phyloP scores from a whole-genome alignment of 1,140 invertebrate species.

The Drosophila ananassae region DNA sequence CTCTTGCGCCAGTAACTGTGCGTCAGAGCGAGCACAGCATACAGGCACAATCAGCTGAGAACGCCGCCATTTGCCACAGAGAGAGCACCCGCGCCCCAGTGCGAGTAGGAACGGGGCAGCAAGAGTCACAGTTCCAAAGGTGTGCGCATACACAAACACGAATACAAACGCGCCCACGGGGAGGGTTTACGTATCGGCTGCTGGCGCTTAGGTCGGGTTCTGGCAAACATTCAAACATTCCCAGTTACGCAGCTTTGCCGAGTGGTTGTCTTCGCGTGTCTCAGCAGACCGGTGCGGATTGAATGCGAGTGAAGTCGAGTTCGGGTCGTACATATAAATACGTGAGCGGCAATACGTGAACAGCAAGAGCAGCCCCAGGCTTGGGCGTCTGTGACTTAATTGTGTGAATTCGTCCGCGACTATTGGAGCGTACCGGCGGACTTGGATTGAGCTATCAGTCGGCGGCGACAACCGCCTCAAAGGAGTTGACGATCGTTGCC shows the following conservation, averaged over 20 bases:
- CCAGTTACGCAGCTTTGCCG: slow-evolving; percentile 67
- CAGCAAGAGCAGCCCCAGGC: background rate
- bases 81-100: slow-evolving; percentile 16
- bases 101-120: slow-evolving; percentile 28
- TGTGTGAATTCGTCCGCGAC: background rate
- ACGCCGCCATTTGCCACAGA: slow-evolving; percentile 71
- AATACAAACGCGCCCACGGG: slow-evolving; percentile 11
- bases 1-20: slow-evolving; percentile 42
- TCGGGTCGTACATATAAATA: background rate
- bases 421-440: background rate
- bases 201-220: slow-evolving; percentile 40
- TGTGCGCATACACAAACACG: slow-evolving; percentile 9
- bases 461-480: slow-evolving; percentile 13
- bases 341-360: slow-evolving; percentile 4
- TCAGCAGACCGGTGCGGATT: slow-evolving; percentile 21
- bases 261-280: slow-evolving; percentile 62
- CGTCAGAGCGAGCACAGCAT: slow-evolving; percentile 53
- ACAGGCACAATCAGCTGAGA: slow-evolving; percentile 71
- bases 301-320: slow-evolving; percentile 24
- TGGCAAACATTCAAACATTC: slow-evolving; percentile 52
- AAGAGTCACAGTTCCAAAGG: slow-evolving; percentile 5
- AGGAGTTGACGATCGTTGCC: slow-evolving; percentile 20
- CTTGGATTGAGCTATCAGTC: slow-evolving; percentile 29
- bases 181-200: slow-evolving; percentile 28
- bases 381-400: slow-evolving; percentile 3